A percentile compares a stretch with the other conserved stretches of the same genome.
Evolutionary conservation across 2,888 invertebrate species (phyloP).

Genomic region (Holacanthella duospinosa): DNA sequence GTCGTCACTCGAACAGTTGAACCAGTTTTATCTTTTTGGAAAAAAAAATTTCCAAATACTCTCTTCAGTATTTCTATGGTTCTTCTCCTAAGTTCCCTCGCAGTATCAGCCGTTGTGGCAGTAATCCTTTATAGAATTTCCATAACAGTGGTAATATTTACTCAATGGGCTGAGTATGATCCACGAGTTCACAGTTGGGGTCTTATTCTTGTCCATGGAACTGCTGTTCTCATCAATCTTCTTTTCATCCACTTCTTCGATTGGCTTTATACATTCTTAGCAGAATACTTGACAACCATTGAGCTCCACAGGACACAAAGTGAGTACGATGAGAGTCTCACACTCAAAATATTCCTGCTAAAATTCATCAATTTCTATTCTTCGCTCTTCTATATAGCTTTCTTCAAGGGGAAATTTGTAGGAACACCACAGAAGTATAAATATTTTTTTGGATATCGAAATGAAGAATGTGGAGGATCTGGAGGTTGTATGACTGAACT

Average conservation of each 20-base stretch:
- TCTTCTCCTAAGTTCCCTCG: conserved; percentile 50
- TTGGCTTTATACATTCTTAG: no score
- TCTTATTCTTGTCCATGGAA: no score
- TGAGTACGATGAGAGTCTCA: conserved; percentile 88
- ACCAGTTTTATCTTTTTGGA: conserved; percentile 69
- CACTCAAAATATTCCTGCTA: conserved; percentile 82
- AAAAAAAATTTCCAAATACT: conserved; percentile 71
- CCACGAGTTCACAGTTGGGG: no score
- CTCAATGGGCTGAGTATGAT: no score
- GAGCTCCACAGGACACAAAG: conserved; percentile 79
- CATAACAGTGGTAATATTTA: no score
- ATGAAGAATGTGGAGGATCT: conserved; percentile 62
- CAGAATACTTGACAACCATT: no score
- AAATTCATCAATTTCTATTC: conserved; percentile 96
- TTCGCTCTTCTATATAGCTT: conserved; percentile 89
- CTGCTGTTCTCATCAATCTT: no score
- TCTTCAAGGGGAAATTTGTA: conserved; percentile 74
- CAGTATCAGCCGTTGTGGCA: no score
- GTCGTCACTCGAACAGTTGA: neutral
- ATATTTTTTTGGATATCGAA: neutral
- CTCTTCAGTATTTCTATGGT: conserved; percentile 77
- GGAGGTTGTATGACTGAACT: conserved; percentile 87
- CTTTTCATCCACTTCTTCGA: no score
- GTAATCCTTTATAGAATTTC: no score
- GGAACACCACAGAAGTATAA: conserved; percentile 70